These are phyloP conservation scores for Rafetus swinhoei DNA, from an alignment of 2,113 vertebrate genomes.

Conservation along the genomic window DNA sequence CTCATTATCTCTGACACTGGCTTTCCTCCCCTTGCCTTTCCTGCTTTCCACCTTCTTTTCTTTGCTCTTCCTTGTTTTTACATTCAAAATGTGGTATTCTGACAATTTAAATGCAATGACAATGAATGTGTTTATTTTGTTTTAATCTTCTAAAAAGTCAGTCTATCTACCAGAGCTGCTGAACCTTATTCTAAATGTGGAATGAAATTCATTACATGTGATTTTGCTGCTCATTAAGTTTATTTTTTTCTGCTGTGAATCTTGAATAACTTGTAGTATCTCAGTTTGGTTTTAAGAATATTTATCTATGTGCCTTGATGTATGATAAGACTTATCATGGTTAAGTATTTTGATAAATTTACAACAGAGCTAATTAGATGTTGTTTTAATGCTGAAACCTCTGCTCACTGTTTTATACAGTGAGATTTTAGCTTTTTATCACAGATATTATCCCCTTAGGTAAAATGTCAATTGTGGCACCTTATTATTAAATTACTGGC, in stretches of 20 bases:
- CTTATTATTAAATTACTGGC: constrained; percentile 20
- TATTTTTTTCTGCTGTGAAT: neutral
- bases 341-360: neutral
- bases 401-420: neutral
- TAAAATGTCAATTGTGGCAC: neutral
- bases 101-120: too few species aligned
- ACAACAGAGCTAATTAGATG: constrained; percentile 14
- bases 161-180: too few species aligned
- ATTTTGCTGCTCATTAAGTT: neutral
- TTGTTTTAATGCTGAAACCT: neutral
- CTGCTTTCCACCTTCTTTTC: too few species aligned
- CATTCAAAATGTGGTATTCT: too few species aligned
- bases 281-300: neutral
- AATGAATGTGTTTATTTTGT: too few species aligned
- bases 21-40: neutral
- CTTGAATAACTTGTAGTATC: neutral
- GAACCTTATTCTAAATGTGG: neutral
- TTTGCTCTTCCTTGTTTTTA: too few species aligned
- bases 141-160: too few species aligned
- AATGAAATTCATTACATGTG: neutral
- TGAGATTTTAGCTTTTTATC: neutral
- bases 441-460: neutral
- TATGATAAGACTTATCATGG: neutral
- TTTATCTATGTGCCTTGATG: neutral
- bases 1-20: neutral